phyloP scores from a whole-genome alignment of 2,888 invertebrate genomes.

The Theodoxus fluviatilis region DNA sequence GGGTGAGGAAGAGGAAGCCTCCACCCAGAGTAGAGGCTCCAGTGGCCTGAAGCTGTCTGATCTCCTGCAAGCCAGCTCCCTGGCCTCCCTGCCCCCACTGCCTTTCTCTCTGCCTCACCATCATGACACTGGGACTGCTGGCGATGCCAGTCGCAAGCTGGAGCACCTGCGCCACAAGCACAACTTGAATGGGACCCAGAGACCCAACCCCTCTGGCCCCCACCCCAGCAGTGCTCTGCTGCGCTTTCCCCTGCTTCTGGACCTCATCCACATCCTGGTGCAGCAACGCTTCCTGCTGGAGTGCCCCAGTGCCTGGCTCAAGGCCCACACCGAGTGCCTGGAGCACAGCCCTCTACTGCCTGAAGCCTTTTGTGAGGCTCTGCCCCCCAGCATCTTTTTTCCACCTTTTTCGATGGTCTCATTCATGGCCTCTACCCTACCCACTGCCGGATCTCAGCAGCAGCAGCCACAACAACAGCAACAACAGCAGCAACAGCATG shows the following conservation, averaged over 20 bases:
- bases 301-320: constrained; percentile 37
- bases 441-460: constrained; percentile 23
- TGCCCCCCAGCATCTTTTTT: too few species aligned
- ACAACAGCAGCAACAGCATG: too few species aligned
- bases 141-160: constrained; percentile 26
- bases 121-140: too few species aligned
- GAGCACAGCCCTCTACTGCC: too few species aligned
- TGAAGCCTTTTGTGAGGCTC: too few species aligned
- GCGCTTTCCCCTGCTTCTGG: constrained; percentile 61
- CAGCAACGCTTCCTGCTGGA: constrained; percentile 63
- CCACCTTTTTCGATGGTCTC: constrained; percentile 26
- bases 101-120: constrained; percentile 32
- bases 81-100: constrained; percentile 33
- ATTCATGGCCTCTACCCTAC: constrained; percentile 34
- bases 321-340: too few species aligned
- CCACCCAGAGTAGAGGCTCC: neutral
- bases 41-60: constrained; percentile 39
- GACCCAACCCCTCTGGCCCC: constrained; percentile 45
- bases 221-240: too few species aligned
- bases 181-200: constrained; percentile 48
- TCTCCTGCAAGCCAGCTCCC: constrained; percentile 32
- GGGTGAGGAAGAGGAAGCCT: constrained; percentile 25
- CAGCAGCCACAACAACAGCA: too few species aligned
- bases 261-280: constrained; percentile 62
- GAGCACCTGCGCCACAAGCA: constrained; percentile 57